Base-by-base conservation (phyloP, 1,140 invertebrate species). In the Aphaenogaster floridana region DNA sequence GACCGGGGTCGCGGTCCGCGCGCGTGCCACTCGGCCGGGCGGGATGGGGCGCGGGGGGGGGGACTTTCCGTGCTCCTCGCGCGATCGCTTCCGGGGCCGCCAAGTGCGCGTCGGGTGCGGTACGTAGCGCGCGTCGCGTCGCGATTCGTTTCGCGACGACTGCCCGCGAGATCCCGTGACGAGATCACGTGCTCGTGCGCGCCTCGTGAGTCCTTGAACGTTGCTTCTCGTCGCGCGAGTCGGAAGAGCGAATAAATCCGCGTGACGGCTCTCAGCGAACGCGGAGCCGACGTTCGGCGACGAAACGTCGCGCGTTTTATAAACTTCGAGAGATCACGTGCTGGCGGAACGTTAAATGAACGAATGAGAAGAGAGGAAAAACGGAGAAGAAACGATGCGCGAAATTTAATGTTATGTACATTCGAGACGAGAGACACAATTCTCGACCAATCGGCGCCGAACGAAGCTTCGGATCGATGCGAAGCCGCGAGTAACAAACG, bases 1-100 rank as follows among this genome's bases (percentile, higher is more conserved):
- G 92, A 94, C 93, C 93, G 92, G 91, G 84, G 36, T 86, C 42
- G 48, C 64, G 86, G 86, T 92, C 91, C 83, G 90, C 91, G 71
- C 91, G 90, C 91, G 91, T 90, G 90, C 92, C 91, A 88, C 87
- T 89, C 89, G 77, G 86, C 90, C 88, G 90, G 39, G 59, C 59
- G 52, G 3, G 57, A 28, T 59, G 7, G 21, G 59, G 61, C 61
- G 17, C 4, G 64, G 39, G 39, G 8, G n/a, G 15, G n/a, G 59
- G 15, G 72, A 78, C 66, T 59, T 66, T 52, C 64, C 78, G 71
- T n/a, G 71, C n/a, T 79, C 87, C 83, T 85, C 66, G 66, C 66
- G 80, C 61, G 13, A 9, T n/a, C 39, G 9, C 45, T 87, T 72
- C 63, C 80, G 39, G 57, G 3, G 36, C 57, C 59, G 42, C 45